Evolutionary conservation across 92 coral and sea anemone genomes (phyloP), one percentile per base, ranked within the genome.

Genomic region (Phenganax subtilis): DNA sequence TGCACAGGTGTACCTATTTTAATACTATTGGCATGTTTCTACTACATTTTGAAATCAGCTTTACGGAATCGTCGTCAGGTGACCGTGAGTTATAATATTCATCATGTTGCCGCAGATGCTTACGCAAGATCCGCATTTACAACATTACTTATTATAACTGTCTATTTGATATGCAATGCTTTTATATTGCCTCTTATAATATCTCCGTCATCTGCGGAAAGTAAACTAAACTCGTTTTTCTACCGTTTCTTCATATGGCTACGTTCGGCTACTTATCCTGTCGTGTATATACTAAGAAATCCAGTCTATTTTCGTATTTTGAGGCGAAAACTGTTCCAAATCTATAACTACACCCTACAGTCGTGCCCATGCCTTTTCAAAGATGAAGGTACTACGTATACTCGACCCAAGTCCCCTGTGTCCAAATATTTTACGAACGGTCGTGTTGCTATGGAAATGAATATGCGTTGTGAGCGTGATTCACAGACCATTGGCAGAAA

Each of bases 71-170:
- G 91, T 6, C 84, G 84, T 51, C 91, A 85, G 17, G 88, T 90
- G 25, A 91, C 87, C 53, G 91, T 90, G 57, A 77, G 88, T 55
- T 79, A 79, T 27, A 79, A 79, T 17, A 79, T 79, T 12, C 85
- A 84, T 55, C 86, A 81, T 15, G 85, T 83, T 6, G 86, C 90
- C 6, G 94, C 88, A 0, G 91, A 89, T 31, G 89, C 94, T 0
- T 90, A 90, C 44, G 87, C 89, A 6, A 83, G 83, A 62, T 88
- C 91, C 0, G 91, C 94, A 3, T 90, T 84, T 53, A 90, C 94
- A 11, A 90, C 94, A 6, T 69, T 90, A 51, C 77, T 88, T 9
- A 90, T 90, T 58, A 88, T 88, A 25, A 54, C 86, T 16, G 91
- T 90, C 66, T 90, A 90, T 58, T 85, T 90, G 20, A 89, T 90